These are phyloP conservation scores for Acanthornis magna DNA, from an alignment of 2,797 vertebrate species.

Conservation along the genomic window DNA sequence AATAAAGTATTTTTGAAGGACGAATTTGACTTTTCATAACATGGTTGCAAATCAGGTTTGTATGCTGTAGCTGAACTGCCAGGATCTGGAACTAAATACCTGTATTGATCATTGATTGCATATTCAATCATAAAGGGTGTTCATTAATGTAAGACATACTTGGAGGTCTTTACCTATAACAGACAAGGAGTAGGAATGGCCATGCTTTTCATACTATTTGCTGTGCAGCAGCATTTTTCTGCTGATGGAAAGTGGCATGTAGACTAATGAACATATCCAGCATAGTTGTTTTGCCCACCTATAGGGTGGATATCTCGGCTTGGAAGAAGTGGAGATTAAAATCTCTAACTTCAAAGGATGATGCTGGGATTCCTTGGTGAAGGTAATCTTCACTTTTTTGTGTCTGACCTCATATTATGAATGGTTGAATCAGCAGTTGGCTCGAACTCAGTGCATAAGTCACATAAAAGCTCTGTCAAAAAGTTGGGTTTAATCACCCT, in stretches of 20 bases:
- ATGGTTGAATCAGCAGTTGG: neutral
- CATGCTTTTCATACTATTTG: neutral
- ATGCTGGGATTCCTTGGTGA: neutral
- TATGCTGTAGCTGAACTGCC: neutral
- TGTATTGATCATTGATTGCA: neutral
- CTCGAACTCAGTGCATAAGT: neutral
- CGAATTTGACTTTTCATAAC: neutral
- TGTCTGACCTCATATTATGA: rapidly evolving
- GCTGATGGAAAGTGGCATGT: neutral
- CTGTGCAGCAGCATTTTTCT: neutral
- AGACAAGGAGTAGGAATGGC: neutral
- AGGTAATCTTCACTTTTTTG: neutral
- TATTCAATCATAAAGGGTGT: neutral
- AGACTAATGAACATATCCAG: neutral
- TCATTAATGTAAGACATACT: neutral
- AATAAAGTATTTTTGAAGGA: neutral
- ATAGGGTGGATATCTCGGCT: neutral
- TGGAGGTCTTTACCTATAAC: neutral
- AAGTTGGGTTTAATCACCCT: neutral
- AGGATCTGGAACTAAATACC: neutral
- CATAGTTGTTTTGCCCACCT: neutral
- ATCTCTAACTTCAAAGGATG: neutral
- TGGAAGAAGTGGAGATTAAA: neutral
- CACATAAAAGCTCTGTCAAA: neutral
- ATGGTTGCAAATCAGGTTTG: neutral